Base-by-base conservation (phyloP, 2,888 invertebrate genomes). In the Pseudococcus longispinus region DNA sequence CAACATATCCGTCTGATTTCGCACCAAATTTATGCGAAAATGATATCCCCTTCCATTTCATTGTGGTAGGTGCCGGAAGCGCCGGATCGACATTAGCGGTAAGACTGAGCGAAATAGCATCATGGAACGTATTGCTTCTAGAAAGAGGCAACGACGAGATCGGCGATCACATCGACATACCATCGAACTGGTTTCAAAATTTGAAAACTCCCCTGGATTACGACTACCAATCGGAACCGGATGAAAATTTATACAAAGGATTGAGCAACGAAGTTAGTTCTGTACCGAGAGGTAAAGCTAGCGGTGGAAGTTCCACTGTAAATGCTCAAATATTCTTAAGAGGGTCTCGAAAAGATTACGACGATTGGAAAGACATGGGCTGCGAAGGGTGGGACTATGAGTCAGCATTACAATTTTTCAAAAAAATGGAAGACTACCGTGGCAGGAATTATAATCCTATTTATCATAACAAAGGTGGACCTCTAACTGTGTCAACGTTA, bases 51-150 rank as follows among this genome's bases (percentile, higher is more conserved):
- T 89, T 89, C 86, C 89, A 90, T 87, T 89, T 89, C 88, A 88
- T 90, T 32, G 88, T 90, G 88, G 90, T 91, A 29, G 91, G 91
- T 5, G 91, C 89, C 0, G 92, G 92, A 9, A 88, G 92, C 0
- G 92, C 92, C 1, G 93, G 93, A 1, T 91, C 92, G 0, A 92
- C 92, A 0, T 88, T 93, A 0, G 93, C 93, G 0, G 91, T 90
- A 85, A 90, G 93, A 87, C 89, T 93, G 1, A 90, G 91, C 0
- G 92, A 92, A 89, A 90, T 91, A 11, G 60, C 88, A 0, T 88
- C 91, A 20, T 92, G 92, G 91, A 91, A 90, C 26, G 91, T 93
- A 11, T 89, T 93, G 44, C 89, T 93, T 20, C 89, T 93, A 84
- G 93, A 93, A 90, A 92, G 92, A 23, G 93, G 93, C 0, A 91